Evolutionary conservation across 64 coral and sea anemone species (phyloP).

Genomic region (Montipora cactus): DNA sequence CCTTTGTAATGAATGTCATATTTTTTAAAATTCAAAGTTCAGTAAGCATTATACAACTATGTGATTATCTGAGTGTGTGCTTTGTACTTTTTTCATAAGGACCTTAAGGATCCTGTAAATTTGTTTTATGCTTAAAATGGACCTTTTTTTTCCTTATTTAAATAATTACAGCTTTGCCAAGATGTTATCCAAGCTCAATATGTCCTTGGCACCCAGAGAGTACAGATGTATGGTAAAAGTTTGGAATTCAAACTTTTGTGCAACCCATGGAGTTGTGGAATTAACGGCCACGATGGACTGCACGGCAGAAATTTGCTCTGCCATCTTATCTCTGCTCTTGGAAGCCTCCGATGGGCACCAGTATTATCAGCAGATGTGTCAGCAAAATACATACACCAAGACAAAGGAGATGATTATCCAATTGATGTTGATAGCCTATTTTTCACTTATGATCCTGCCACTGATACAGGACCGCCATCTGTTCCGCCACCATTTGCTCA

Average conservation of each 20-base stretch:
- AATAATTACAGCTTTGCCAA: conserved; percentile 65
- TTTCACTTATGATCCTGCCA: conserved; percentile 72
- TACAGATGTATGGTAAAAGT: conserved; percentile 63
- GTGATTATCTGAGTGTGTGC: too few species aligned
- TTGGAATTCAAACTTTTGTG: conserved; percentile 81
- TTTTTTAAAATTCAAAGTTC: too few species aligned
- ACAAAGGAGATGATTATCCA: conserved; percentile 79
- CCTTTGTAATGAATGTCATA: too few species aligned
- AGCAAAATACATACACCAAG: conserved; percentile 81
- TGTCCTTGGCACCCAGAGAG: conserved; percentile 45
- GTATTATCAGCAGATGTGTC: conserved; percentile 81
- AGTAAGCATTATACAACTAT: too few species aligned
- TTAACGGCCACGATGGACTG: conserved; percentile 61
- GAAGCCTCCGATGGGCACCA: conserved; percentile 48
- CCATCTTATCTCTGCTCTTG: conserved; percentile 78
- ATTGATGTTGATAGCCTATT: conserved; percentile 92
- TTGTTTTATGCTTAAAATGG: background rate
- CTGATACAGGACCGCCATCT: background rate
- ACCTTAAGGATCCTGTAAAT: too few species aligned
- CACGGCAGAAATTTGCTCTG: conserved; percentile 82
- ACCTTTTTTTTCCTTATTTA: background rate
- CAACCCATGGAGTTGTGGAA: conserved; percentile 76
- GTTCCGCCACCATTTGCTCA: background rate
- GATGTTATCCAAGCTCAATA: conserved; percentile 57
- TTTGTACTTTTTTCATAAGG: too few species aligned